These are phyloP conservation scores for Metacarcinus magister DNA, from an alignment of 2,888 invertebrate genomes.

Conservation along the genomic window DNA sequence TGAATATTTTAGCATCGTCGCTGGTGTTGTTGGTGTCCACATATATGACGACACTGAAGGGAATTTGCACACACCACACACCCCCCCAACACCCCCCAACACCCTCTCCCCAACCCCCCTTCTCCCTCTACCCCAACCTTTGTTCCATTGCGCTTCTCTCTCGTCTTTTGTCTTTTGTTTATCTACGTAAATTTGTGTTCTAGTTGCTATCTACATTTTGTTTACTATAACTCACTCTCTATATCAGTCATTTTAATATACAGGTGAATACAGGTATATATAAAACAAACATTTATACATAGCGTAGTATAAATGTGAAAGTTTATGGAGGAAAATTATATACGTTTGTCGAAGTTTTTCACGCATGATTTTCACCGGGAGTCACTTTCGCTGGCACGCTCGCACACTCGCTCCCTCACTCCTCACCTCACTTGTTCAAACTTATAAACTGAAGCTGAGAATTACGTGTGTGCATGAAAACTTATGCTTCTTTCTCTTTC, in stretches of 20 bases:
- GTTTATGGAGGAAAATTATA: not conserved
- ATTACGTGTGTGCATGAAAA: not conserved
- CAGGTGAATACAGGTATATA: not conserved
- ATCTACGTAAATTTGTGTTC: too few species aligned
- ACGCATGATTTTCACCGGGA: not conserved
- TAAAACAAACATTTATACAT: conserved; percentile 10
- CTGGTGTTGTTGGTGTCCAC: not conserved
- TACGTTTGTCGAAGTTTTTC: not conserved
- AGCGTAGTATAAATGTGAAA: not conserved
- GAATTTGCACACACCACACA: not conserved
- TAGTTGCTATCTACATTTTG: not conserved
- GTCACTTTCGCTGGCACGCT: not conserved
- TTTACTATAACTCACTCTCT: not conserved
- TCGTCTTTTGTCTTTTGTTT: not conserved
- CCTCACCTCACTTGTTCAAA: not conserved
- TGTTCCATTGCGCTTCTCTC: not conserved
- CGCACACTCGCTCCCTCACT: not conserved
- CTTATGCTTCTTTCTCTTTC: not conserved
- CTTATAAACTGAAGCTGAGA: not conserved
- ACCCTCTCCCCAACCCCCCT: not conserved
- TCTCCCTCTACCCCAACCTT: not conserved
- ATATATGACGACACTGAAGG: not conserved
- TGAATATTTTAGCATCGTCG: not conserved
- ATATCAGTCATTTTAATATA: not conserved
- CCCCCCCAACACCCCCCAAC: not conserved